Conservation (phyloP, 2,797 vertebrate genomes). For the Myiotriccus ornatus region DNA sequence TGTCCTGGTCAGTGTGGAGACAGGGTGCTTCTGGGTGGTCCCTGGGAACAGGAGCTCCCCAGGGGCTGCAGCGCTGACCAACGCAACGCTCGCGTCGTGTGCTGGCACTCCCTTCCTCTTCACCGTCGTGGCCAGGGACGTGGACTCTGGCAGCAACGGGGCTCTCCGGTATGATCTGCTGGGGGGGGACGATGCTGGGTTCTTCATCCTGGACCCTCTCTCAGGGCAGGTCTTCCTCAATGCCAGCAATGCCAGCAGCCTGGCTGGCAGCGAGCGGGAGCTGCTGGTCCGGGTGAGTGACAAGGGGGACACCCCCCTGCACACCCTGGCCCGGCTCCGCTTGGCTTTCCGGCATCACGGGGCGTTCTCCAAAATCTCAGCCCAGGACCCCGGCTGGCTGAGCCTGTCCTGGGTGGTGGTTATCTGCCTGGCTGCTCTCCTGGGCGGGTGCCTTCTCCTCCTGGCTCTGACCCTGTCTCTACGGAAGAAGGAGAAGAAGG, state of each 20-base stretch:
- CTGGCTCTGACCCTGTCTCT: conserved; percentile 83
- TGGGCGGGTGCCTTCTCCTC: conserved; percentile 79
- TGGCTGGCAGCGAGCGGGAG: conserved; percentile 81
- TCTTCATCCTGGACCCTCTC: conserved; percentile 81
- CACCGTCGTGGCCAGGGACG: conserved; percentile 81
- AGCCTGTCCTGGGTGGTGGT: conserved; percentile 80
- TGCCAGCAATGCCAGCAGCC: conserved; percentile 85
- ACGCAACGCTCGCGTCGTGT: neutral
- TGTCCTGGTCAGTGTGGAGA: conserved; percentile 82
- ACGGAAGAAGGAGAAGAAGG: conserved; percentile 85
- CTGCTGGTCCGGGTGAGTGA: conserved; percentile 83
- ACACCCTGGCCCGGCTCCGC: conserved; percentile 73
- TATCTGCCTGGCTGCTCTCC: conserved; percentile 82
- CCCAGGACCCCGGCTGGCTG: conserved; percentile 70
- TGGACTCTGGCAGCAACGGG: conserved; percentile 85
- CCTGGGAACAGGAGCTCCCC: neutral
- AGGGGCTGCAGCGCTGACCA: conserved; percentile 50
- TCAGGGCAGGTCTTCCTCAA: conserved; percentile 88
- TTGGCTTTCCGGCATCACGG: conserved; percentile 83
- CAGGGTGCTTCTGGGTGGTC: conserved; percentile 73
- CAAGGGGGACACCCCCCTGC: conserved; percentile 77
- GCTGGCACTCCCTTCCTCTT: conserved; percentile 35
- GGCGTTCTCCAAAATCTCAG: conserved; percentile 84
- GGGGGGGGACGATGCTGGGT: conserved; percentile 61
- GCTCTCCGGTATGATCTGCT: conserved; percentile 79